Evolutionary conservation across 2,113 vertebrate genomes (phyloP).

Genomic region (Platysternon megacephalum): DNA sequence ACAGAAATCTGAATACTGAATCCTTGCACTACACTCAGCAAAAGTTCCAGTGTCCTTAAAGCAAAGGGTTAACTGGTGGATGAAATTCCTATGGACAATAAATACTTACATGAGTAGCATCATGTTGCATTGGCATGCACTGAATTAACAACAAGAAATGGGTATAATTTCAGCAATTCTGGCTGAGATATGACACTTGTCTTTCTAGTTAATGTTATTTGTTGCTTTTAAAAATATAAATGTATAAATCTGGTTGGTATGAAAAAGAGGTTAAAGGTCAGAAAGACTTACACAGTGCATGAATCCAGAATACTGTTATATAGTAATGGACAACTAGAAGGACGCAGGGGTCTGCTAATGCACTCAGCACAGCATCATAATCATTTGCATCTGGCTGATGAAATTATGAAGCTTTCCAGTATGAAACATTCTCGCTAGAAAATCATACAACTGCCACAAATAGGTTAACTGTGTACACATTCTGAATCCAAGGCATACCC

Average conservation of each 20-base stretch:
- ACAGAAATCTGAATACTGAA: not conserved
- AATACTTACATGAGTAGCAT: not conserved
- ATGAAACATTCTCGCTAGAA: not conserved
- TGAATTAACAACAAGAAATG: conserved; percentile 1
- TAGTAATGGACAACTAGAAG: not conserved
- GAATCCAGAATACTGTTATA: conserved; percentile 3
- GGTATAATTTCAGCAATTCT: not conserved
- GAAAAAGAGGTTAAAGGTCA: conserved; percentile 30
- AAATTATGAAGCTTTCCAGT: not conserved
- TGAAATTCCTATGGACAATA: conserved; percentile 2
- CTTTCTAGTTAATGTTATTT: conserved; percentile 55
- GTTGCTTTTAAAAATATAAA: conserved; percentile 39
- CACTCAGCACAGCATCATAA: not conserved
- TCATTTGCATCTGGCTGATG: not conserved
- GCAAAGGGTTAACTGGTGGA: not conserved
- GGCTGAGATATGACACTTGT: conserved; percentile 16
- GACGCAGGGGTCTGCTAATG: not conserved
- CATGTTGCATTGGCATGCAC: not conserved
- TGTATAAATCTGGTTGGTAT: conserved; percentile 6
- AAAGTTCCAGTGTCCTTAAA: not conserved
- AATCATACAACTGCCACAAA: not conserved
- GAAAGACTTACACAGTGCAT: not conserved
- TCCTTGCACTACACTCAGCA: not conserved
- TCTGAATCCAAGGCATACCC: not conserved
- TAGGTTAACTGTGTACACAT: not conserved